Percentiles rank a stretch among this genome's conserved stretches.
These are phyloP conservation scores for Chiloscyllium punctatum DNA, from an alignment of 2,797 vertebrate genomes.

Conservation along the genomic window DNA sequence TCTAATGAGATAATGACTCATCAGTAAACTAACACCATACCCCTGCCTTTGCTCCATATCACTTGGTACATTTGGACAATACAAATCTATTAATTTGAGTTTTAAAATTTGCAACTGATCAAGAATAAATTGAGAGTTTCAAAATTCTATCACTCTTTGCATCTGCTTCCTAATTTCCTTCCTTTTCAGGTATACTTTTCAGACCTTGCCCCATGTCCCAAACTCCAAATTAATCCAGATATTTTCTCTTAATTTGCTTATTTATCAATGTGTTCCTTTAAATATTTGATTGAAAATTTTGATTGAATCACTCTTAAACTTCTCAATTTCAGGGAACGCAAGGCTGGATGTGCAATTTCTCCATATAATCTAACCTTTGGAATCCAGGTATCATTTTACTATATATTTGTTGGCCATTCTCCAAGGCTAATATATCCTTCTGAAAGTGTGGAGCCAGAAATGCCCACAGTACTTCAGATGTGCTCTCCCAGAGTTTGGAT, in stretches of 20 bases:
- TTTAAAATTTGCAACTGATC: too few relatives aligned
- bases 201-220: too few relatives aligned
- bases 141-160: too few relatives aligned
- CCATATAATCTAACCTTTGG: background rate
- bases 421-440: background rate
- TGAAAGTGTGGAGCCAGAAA: background rate
- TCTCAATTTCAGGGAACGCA: background rate
- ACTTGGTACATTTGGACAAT: too few relatives aligned
- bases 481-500: background rate
- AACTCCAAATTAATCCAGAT: background rate
- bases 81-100: too few relatives aligned
- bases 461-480: background rate
- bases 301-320: background rate
- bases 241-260: background rate
- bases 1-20: background rate
- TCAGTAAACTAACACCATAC: too few relatives aligned
- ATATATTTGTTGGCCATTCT: too few relatives aligned
- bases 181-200: too few relatives aligned
- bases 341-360: background rate
- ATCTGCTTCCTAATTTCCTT: too few relatives aligned
- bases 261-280: background rate
- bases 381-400: background rate
- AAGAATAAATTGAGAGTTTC: too few relatives aligned
- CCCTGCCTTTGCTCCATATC: too few relatives aligned
- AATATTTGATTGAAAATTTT: too few relatives aligned